phyloP scores from a whole-genome alignment of 2,888 invertebrate species.

The Mythimna pallens region DNA sequence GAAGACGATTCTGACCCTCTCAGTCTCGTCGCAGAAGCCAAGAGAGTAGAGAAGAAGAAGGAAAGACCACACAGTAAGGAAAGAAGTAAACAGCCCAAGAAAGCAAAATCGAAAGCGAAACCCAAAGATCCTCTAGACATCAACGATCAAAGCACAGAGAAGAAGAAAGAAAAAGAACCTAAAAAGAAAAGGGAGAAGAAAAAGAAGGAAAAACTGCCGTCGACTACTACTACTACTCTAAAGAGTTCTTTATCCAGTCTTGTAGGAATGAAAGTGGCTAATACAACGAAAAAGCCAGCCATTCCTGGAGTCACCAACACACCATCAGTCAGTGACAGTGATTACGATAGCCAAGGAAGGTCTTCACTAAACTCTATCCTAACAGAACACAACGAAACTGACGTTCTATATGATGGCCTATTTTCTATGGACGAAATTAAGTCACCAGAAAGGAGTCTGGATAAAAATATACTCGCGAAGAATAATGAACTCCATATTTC shows the following conservation, averaged over 20 bases:
- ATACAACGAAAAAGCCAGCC: constrained; percentile 47
- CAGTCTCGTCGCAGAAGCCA: constrained; percentile 72
- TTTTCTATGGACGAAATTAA: constrained; percentile 82
- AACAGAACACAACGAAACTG: constrained; percentile 72
- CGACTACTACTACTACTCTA: constrained; percentile 6
- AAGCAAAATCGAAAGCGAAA: constrained; percentile 56
- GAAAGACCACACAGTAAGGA: constrained; percentile 81
- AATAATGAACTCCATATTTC: constrained; percentile 40
- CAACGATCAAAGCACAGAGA: constrained; percentile 54
- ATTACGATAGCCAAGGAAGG: constrained; percentile 80
- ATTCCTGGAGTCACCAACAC: constrained; percentile 21
- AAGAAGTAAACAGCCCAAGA: constrained; percentile 73
- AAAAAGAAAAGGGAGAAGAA: constrained; percentile 52
- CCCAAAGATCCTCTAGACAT: constrained; percentile 60
- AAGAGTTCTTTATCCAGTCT: constrained; percentile 74
- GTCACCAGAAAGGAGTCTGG: constrained; percentile 70
- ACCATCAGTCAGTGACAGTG: constrained; percentile 71
- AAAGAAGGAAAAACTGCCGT: constrained; percentile 63
- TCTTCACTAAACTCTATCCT: constrained; percentile 71
- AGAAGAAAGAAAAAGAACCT: constrained; percentile 64
- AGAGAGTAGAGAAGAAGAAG: constrained; percentile 75
- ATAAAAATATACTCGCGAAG: constrained; percentile 32
- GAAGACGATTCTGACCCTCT: constrained; percentile 82
- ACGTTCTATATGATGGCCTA: constrained; percentile 78
- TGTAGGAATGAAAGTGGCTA: constrained; percentile 79